Base-by-base conservation (phyloP, 2,888 invertebrate genomes). In the Tethea ocularis region DNA sequence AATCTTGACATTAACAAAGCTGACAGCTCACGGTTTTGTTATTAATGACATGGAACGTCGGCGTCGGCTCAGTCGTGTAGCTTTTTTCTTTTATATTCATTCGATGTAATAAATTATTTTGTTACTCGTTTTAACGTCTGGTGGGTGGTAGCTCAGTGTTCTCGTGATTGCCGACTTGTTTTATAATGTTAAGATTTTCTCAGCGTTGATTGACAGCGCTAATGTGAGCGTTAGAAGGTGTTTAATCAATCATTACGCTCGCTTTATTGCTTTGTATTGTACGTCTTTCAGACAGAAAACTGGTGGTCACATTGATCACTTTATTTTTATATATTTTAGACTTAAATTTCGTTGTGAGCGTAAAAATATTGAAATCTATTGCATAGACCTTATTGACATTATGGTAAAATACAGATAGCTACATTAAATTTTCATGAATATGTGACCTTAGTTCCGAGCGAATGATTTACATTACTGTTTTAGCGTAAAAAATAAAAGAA, bases 1-100 rank as follows among this genome's bases (percentile, higher is more conserved):
- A 90, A 89, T 86, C 86, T 85, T 84, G 85, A 88, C 88, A 88
- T 91, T 88, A 90, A 87, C 87, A 84, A 86, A 86, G 86, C 87
- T 89, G 93, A 92, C 93, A 91, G 92, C 90, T 88, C 88, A 88
- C 89, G 90, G 90, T 86, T 90, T 82, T 83, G 89, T 91, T 91
- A 91, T 91, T 91, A 91, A 91, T 89, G 91, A 86, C 75, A 77
- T 69, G 78, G 78, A 71, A 72, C 75, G 77, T 78, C 79, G 77
- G 82, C 75, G 77, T 78, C 79, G 77, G 82, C 67, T 71, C 68
- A 51, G 57, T 51, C 36, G 54, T 57, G 33, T 20, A 72, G 74
- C 76, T 71, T 76, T 75, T 78, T 73, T 76, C 74, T 78, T 83
- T 83, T 84, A 75, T 79, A 69, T 73, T 82, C 17, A 85, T 88